Conservation (phyloP, 2,797 vertebrate species). For the Vultur gryphus region DNA sequence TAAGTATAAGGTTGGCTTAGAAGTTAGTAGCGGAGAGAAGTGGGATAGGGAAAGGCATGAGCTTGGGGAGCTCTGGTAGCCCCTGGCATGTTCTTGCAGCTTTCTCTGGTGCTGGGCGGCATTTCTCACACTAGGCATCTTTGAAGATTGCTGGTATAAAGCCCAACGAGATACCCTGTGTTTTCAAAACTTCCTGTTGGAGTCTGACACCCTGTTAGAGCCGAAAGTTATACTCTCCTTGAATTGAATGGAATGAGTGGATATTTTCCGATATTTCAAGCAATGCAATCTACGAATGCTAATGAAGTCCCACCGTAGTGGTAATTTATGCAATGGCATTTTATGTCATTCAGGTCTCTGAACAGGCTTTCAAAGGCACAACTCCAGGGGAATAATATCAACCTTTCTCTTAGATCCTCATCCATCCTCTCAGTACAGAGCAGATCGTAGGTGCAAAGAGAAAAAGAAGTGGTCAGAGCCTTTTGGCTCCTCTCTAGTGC, state of each 20-base stretch:
- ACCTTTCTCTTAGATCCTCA: not conserved
- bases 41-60: not conserved
- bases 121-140: not conserved
- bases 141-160: not conserved
- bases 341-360: slow-evolving; percentile 42
- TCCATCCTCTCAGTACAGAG: not conserved
- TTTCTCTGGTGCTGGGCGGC: not conserved
- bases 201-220: not conserved
- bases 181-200: not conserved
- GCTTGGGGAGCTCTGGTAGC: not conserved
- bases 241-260: not conserved
- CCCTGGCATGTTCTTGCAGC: not conserved
- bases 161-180: not conserved
- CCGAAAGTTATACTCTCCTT: not conserved
- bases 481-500: not conserved
- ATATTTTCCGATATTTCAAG: not conserved
- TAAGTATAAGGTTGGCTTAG: not conserved
- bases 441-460: rapidly evolving
- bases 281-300: not conserved
- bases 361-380: slow-evolving; percentile 27
- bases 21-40: not conserved
- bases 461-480: rapidly evolving
- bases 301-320: not conserved
- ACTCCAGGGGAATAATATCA: not conserved
- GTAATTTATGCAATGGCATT: slow-evolving; percentile 37